A percentile compares a stretch with the other conserved stretches of the same genome.
Evolutionary conservation across 2,113 vertebrate species (phyloP).

Genomic region (Oreochromis aureus): DNA sequence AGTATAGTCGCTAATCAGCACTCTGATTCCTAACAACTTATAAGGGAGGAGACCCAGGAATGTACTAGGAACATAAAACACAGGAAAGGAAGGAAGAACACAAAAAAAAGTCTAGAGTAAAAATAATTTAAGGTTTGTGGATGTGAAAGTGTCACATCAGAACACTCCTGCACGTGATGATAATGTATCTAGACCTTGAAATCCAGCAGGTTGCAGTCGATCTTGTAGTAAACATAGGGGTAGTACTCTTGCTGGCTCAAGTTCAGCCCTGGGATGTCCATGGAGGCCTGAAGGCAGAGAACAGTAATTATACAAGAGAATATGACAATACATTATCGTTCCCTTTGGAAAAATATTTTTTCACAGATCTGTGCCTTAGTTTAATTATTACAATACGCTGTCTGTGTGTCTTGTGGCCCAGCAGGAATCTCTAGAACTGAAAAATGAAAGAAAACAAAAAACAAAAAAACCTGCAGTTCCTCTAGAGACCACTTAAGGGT

Average conservation of each 20-base stretch:
- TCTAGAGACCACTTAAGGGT: not conserved
- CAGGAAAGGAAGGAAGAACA: not conserved
- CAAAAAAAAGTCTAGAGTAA: not conserved
- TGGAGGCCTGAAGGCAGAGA: conserved; percentile 75
- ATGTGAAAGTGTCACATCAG: conserved; percentile 8
- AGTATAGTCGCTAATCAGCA: not conserved
- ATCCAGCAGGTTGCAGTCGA: conserved; percentile 94
- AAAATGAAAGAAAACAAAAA: not conserved
- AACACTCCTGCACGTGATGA: not conserved
- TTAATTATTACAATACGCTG: not conserved
- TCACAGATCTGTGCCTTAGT: not conserved
- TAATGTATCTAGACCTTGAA: conserved; percentile 81
- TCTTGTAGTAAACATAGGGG: conserved; percentile 98
- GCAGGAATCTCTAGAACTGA: not conserved
- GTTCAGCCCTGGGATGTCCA: conserved; percentile 97
- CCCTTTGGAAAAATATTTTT: not conserved
- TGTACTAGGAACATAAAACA: not conserved
- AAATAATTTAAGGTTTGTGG: conserved; percentile 22
- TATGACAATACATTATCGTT: not conserved
- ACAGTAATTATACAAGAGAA: not conserved
- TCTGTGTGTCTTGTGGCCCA: not conserved
- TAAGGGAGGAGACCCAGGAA: not conserved
- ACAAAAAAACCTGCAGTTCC: not conserved
- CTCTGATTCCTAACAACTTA: not conserved
- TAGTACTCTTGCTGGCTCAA: conserved; percentile 98